These are phyloP conservation scores for Micrasema longulum DNA, from an alignment of 1,140 invertebrate genomes.

Conservation along the genomic window DNA sequence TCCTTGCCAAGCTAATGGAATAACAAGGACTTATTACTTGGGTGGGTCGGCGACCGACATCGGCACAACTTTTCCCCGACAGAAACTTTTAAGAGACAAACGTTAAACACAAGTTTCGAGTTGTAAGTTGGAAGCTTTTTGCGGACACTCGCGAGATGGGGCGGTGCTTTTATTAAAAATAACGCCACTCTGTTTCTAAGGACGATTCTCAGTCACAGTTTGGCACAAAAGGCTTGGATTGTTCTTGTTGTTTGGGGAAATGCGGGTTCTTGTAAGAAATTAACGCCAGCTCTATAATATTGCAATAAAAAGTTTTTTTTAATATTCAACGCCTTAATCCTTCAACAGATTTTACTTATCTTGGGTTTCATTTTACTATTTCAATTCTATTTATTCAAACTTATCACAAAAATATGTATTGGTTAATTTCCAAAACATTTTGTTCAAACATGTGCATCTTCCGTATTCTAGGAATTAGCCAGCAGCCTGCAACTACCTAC, in stretches of 20 bases:
- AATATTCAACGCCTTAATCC: too few species aligned
- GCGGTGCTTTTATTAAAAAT: slow-evolving; percentile 41
- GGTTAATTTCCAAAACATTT: too few species aligned
- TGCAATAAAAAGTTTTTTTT: too few species aligned
- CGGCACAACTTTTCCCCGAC: slow-evolving; percentile 26
- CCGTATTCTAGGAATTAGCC: too few species aligned
- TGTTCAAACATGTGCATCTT: too few species aligned
- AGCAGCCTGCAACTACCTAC: too few species aligned
- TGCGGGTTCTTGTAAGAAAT: slow-evolving; percentile 11
- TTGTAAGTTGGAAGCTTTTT: slow-evolving; percentile 41
- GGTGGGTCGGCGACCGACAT: slow-evolving; percentile 37
- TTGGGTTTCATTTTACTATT: too few species aligned
- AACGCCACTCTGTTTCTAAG: slow-evolving; percentile 27
- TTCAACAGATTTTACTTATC: too few species aligned
- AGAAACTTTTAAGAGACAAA: slow-evolving; percentile 43
- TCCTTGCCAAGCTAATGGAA: slow-evolving; percentile 53
- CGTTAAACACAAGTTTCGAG: slow-evolving; percentile 40
- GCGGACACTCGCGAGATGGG: slow-evolving; percentile 39
- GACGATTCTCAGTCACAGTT: slow-evolving; percentile 16
- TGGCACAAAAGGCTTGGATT: slow-evolving; percentile 7
- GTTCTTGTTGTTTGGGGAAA: slow-evolving; percentile 29
- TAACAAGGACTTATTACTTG: slow-evolving; percentile 53
- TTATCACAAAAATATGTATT: too few species aligned
- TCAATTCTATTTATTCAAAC: too few species aligned
- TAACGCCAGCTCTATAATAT: background rate